These are phyloP conservation scores for Oxyura jamaicensis DNA, from an alignment of 2,113 vertebrate species.

Conservation along the genomic window DNA sequence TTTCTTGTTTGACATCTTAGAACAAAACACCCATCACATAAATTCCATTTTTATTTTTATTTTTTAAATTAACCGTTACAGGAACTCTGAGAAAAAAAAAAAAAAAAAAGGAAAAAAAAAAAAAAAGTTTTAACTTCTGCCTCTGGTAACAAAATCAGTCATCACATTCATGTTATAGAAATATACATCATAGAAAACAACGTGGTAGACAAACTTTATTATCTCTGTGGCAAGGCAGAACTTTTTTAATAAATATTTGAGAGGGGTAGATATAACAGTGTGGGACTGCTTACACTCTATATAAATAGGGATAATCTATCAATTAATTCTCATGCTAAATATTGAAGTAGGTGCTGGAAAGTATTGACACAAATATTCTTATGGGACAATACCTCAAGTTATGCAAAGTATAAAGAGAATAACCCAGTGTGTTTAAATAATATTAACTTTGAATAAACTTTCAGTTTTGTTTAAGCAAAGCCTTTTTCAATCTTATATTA, in stretches of 20 bases:
- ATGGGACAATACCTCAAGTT: neutral
- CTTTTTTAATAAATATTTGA: neutral
- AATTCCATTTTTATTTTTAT: neutral
- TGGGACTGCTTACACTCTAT: neutral
- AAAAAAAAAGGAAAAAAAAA: neutral
- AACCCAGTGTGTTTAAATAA: neutral
- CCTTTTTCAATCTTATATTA: neutral
- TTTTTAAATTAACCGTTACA: neutral
- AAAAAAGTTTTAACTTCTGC: neutral
- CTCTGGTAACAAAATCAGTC: neutral
- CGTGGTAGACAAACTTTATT: rapidly evolving
- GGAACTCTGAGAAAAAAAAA: neutral
- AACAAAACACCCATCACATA: neutral
- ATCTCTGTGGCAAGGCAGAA: neutral
- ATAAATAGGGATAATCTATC: neutral
- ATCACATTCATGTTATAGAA: neutral
- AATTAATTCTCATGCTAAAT: neutral
- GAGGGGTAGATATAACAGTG: neutral
- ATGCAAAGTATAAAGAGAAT: neutral
- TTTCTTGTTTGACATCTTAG: neutral
- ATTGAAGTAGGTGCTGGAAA: neutral
- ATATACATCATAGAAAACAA: neutral
- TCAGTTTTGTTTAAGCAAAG: neutral
- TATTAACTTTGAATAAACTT: neutral
- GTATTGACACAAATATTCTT: neutral